Percentiles rank a stretch among this genome's conserved stretches.
These are phyloP conservation scores for Branchipolynoe longqiensis DNA, from an alignment of 2,888 invertebrate species.

Conservation along the genomic window DNA sequence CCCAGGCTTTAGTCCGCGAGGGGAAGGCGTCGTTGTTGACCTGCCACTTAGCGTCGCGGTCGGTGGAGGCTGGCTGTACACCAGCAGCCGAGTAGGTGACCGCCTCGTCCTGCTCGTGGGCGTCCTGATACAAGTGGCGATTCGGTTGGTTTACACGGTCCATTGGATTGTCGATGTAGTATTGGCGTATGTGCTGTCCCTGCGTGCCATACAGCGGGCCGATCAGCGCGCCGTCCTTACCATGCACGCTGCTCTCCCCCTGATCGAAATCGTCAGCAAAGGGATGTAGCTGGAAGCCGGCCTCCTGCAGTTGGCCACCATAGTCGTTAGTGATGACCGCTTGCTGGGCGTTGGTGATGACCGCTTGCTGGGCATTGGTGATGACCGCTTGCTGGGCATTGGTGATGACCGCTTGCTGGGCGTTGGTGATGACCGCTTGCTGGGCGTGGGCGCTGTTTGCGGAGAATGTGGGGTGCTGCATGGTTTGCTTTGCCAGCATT, in stretches of 20 bases:
- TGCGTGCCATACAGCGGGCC: slow-evolving; percentile 19
- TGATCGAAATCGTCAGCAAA: not conserved
- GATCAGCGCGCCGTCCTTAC: slow-evolving; percentile 14
- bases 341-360: not conserved
- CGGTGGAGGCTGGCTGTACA: too few species aligned
- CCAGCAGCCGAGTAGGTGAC: too few species aligned
- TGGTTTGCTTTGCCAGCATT: too few species aligned
- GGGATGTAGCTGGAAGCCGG: not conserved
- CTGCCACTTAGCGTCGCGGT: not conserved
- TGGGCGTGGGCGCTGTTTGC: not conserved
- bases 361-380: not conserved
- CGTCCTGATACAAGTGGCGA: not conserved
- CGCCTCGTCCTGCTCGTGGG: too few species aligned
- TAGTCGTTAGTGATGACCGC: not conserved
- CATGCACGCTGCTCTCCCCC: not conserved
- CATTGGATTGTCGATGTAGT: not conserved
- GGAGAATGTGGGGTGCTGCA: not conserved
- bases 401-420: not conserved
- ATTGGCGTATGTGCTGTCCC: not conserved
- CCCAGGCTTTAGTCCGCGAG: slow-evolving; percentile 71
- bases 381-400: not conserved
- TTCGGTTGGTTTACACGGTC: not conserved
- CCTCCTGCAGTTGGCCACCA: not conserved
- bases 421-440: not conserved
- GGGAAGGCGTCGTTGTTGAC: slow-evolving; percentile 40